Base-by-base conservation (phyloP, 2,888 invertebrate genomes). In the Archips xylosteana region DNA sequence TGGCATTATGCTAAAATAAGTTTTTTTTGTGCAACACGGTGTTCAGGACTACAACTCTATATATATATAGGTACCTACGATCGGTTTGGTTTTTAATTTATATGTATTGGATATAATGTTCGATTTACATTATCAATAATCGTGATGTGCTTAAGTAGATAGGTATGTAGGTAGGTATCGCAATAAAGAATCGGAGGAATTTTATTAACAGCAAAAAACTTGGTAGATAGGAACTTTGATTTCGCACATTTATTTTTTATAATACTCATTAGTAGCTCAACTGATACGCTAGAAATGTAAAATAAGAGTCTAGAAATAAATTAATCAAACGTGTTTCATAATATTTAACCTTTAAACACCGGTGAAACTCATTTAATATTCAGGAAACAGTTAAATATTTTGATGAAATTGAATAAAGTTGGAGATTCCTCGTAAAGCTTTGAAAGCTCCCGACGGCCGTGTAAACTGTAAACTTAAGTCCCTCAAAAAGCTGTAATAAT, bases 1-100 rank as follows among this genome's bases (percentile, higher is more conserved):
- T 75, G 76, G 82, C 80, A 85, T 85, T 85, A 85, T 85, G 81
- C 81, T 80, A 83, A 85, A 76, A 71, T 60, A 63, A 42, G 61
- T 60, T 75, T 73, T 63, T 59, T 67, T 70, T 73, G 68, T 61
- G 60, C 59, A 70, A 49, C 62, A 70, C 32, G 49, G 67, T 62
- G 65, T 62, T 69, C 39, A 10, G 68, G 59, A 69, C 69, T 49
- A 69, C 63, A 69, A 73, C 34, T 59, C 49, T 64, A 54, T 63
- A 73, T 64, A 69, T 54, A 36, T n/a, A n/a, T n/a, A n/a, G n/a
- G n/a, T n/a, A 49, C 47, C 57, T 51, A 73, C 47, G 13, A 49
- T 13, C 47, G 9, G 32, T 42, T 61, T 65, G 59, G 59, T 64
- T 59, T 71, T 23, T 23, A 32, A 42, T 63, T 63, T 42, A 32